A percentile compares a stretch with the other conserved stretches of the same genome.
phyloP scores from a whole-genome alignment of 2,888 invertebrate species.

The Liposcelis brunnea region DNA sequence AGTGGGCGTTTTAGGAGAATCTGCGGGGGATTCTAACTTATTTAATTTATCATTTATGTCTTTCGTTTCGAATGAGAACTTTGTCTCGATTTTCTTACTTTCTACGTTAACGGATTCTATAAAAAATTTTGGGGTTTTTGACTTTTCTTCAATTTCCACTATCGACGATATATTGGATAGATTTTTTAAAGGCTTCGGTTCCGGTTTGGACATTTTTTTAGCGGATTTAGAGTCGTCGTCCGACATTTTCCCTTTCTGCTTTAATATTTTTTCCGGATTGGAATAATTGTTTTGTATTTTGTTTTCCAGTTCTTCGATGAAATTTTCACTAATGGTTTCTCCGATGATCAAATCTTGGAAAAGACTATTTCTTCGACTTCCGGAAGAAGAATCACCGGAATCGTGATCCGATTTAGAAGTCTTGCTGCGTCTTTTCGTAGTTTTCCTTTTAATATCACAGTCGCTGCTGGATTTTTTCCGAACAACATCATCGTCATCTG shows the following conservation, averaged over 20 bases:
- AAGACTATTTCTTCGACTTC: background rate
- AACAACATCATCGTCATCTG: background rate
- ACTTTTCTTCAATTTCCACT: constrained; percentile 31
- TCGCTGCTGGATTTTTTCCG: background rate
- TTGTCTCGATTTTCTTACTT: constrained; percentile 13
- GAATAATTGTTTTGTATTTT: constrained; percentile 7
- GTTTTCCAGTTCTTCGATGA: constrained; percentile 7
- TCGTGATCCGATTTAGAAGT: background rate
- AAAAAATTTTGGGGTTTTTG: constrained; percentile 31
- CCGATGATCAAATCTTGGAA: constrained; percentile 7
- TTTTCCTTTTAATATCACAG: background rate
- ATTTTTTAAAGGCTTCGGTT: constrained; percentile 27
- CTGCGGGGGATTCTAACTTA: background rate
- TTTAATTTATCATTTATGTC: background rate
- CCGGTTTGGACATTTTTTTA: constrained; percentile 20
- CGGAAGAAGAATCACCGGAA: background rate
- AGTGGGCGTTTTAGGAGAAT: background rate
- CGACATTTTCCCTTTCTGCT: constrained; percentile 5
- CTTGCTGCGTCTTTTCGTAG: background rate
- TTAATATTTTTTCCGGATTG: constrained; percentile 1
- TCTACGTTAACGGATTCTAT: constrained; percentile 41
- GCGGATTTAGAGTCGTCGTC: constrained; percentile 7
- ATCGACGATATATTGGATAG: constrained; percentile 31
- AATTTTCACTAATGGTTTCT: constrained; percentile 1
- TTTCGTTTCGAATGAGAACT: background rate